Conservation (phyloP, 2,797 vertebrate species). For the Serranus cabrilla region DNA sequence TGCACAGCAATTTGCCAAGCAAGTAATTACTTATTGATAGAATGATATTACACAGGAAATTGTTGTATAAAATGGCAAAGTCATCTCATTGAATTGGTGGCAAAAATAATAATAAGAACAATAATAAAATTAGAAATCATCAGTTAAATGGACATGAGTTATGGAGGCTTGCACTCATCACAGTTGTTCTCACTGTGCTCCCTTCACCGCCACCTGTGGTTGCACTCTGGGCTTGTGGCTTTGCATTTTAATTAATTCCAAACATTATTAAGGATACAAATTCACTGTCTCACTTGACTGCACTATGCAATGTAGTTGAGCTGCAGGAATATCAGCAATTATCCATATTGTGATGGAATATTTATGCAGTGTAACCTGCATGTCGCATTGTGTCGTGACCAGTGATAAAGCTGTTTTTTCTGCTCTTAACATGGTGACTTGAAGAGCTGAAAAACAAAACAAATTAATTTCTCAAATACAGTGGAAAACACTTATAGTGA, state of each 20-base stretch:
- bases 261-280: conserved; percentile 77
- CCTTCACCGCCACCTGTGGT: conserved; percentile 69
- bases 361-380: conserved; percentile 49
- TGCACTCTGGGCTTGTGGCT: conserved; percentile 61
- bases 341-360: conserved; percentile 66
- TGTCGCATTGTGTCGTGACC: conserved; percentile 44
- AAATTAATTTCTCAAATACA: neutral
- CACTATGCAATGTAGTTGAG: conserved; percentile 51
- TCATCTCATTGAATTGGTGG: conserved; percentile 54
- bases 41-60: conserved; percentile 82
- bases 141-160: conserved; percentile 64
- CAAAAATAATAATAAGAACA: conserved; percentile 52
- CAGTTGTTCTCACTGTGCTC: conserved; percentile 37
- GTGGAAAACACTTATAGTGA: too few species aligned
- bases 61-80: conserved; percentile 76
- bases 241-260: conserved; percentile 78
- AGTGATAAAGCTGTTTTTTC: conserved; percentile 24
- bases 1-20: conserved; percentile 77
- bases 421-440: conserved; percentile 2
- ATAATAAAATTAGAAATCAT: conserved; percentile 68
- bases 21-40: conserved; percentile 88
- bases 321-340: conserved; percentile 66
- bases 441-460: neutral
- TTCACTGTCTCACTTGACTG: conserved; percentile 70
- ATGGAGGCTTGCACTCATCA: conserved; percentile 34